Evolutionary conservation across 2,888 invertebrate genomes (phyloP).

Genomic region (Baronia brevicornis): DNA sequence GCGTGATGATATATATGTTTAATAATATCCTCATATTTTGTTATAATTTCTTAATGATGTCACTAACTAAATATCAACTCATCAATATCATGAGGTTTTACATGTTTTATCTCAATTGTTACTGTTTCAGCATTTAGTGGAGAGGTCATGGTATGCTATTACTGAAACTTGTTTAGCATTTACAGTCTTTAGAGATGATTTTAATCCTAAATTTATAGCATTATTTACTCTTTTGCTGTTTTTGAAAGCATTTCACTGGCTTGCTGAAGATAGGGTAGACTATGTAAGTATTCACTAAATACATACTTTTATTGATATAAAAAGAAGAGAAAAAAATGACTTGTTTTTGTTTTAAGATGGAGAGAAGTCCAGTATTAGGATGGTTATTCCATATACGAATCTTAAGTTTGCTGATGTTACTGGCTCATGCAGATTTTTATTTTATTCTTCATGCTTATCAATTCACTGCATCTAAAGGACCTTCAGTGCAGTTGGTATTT

Average conservation of each 20-base stretch:
- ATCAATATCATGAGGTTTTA: too few relatives aligned
- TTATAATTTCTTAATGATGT: too few relatives aligned
- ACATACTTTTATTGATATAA: background rate
- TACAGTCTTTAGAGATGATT: constrained; percentile 98
- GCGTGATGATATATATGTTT: too few relatives aligned
- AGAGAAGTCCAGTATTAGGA: constrained; percentile 97
- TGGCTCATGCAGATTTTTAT: constrained; percentile 89
- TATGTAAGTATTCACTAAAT: constrained; percentile 84
- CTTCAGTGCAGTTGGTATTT: constrained; percentile 98
- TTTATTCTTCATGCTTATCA: constrained; percentile 96
- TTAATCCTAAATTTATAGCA: constrained; percentile 98
- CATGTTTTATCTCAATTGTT: background rate
- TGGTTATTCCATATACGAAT: constrained; percentile 95
- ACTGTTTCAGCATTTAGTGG: constrained; percentile 92
- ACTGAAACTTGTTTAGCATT: constrained; percentile 99
- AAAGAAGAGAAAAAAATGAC: background rate
- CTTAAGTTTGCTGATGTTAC: constrained; percentile 85
- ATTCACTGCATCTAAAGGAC: constrained; percentile 93
- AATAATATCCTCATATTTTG: too few relatives aligned
- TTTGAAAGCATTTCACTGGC: constrained; percentile 99
- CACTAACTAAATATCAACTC: too few relatives aligned
- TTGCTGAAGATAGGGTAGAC: constrained; percentile 98
- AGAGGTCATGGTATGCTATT: constrained; percentile 99
- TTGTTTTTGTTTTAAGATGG: constrained; percentile 84
- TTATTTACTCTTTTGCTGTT: constrained; percentile 97